Evolutionary conservation across 2,888 invertebrate species (phyloP), one percentile per base, ranked within the genome.

Genomic region (Flexamia atlantica): DNA sequence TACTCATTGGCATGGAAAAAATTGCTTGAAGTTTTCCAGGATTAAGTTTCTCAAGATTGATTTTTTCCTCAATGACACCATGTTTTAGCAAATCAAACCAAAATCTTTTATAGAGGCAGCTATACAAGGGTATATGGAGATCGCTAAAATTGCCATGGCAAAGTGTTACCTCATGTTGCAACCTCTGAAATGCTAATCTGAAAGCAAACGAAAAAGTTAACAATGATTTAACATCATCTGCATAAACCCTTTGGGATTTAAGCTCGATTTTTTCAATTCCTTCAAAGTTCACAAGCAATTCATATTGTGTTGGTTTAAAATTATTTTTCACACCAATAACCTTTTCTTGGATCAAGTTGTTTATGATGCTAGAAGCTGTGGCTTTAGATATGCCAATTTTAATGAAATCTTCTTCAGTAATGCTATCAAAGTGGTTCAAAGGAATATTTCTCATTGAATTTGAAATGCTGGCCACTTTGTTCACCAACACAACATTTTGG

Each of bases 1-100:
- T 76, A 28, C 25, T 28, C 76, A 76, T 76, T 50, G 28, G 5
- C 30, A 10, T 3, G 1, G 76, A 25, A 50, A 50, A 76, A 46
- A 76, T 36, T 4, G 1, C n/a, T 17, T 76, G 7, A 5, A 76
- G 23, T 46, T 17, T 42, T 50, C 10, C 40, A 46, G 36, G 23
- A 14, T 40, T 25, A 25, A 28, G 2, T 30, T 46, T 3, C 36
- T 28, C 28, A 76, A 4, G 1, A 10, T 46, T 50, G 25, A 64
- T 17, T 9, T 12, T 64, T 10, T 3, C 0, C 9, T 64, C 17
- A 17, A 64, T 64, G 25, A 76, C 28, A 28, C 28, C 40, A 5
- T 20, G 23, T 42, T 76, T 50, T 25, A 28, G 5, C 46, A 76
- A n/a, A 17, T 46, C 76, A 25, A 28, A 46, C 28, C n/a, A 46